phyloP scores from a whole-genome alignment of 2,113 vertebrate genomes.

The Erythrocercus mccallii region DNA sequence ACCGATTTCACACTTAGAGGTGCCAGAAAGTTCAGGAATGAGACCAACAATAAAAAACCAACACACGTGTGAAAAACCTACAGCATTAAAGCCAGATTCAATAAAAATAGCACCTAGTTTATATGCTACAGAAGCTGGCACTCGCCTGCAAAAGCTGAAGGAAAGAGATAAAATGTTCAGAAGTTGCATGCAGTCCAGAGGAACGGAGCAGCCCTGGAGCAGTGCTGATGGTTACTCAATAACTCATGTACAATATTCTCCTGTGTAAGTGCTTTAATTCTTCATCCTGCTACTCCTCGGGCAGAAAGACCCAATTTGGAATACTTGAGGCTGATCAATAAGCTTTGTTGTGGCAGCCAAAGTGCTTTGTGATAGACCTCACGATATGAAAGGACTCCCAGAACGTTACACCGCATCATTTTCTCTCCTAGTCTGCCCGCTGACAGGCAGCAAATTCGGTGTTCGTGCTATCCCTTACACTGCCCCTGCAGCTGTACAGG shows the following conservation, averaged over 20 bases:
- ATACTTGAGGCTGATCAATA: not conserved
- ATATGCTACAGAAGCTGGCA: constrained; percentile 56
- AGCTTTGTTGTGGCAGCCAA: constrained; percentile 7
- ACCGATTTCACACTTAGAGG: constrained; percentile 19
- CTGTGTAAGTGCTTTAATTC: not conserved
- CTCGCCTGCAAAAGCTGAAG: not conserved
- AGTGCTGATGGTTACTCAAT: not conserved
- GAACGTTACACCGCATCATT: not conserved
- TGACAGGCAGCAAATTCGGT: not conserved
- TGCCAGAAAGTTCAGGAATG: constrained; percentile 60
- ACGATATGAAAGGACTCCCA: not conserved
- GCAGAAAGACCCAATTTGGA: not conserved
- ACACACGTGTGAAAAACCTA: constrained; percentile 58
- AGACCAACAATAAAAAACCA: constrained; percentile 46
- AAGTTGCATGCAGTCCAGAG: not conserved
- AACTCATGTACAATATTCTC: not conserved
- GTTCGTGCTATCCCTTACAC: not conserved
- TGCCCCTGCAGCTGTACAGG: not conserved
- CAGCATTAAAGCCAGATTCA: constrained; percentile 54
- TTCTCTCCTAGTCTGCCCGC: not conserved
- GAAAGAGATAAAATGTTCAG: constrained; percentile 8
- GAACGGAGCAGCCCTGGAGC: not conserved
- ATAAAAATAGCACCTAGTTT: constrained; percentile 67
- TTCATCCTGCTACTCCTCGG: not conserved
- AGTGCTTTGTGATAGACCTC: not conserved